Conservation (phyloP, 2,797 vertebrate genomes). For the Acanthiza pusilla region DNA sequence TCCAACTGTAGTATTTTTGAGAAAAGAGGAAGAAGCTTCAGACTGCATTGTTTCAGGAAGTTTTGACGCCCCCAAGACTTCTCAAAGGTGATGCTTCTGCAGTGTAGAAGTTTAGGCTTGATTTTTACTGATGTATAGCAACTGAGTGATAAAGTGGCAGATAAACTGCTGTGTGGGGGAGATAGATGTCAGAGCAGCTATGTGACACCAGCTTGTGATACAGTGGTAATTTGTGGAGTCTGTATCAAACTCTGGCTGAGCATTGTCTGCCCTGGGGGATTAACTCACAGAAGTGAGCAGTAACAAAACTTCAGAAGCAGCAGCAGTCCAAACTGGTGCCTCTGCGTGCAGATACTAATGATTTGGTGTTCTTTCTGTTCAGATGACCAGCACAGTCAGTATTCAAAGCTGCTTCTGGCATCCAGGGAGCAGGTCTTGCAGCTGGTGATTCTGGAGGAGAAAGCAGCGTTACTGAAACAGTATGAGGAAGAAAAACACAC, state of each 20-base stretch:
- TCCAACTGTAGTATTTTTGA: background rate
- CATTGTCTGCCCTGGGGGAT: background rate
- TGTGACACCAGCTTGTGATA: background rate
- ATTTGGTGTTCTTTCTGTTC: background rate
- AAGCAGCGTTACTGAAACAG: slow-evolving; percentile 80
- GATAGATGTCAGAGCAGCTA: background rate
- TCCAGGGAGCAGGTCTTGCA: slow-evolving; percentile 85
- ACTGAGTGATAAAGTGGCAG: background rate
- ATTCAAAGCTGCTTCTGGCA: slow-evolving; percentile 94
- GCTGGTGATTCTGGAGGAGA: slow-evolving; percentile 85
- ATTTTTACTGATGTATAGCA: background rate
- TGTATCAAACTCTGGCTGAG: background rate
- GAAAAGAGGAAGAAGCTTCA: background rate
- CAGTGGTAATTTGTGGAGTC: background rate
- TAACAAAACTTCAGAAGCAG: background rate
- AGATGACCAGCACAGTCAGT: slow-evolving; percentile 88
- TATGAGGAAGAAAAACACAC: slow-evolving; percentile 81
- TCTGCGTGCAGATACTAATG: background rate
- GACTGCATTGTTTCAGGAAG: background rate
- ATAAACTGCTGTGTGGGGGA: background rate
- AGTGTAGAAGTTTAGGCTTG: background rate
- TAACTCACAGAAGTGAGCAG: background rate
- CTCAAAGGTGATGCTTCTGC: background rate
- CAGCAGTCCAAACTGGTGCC: background rate
- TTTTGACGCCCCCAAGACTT: background rate